Base-by-base conservation (phyloP, 2,113 vertebrate species). In the Actenoides lindsayi region DNA sequence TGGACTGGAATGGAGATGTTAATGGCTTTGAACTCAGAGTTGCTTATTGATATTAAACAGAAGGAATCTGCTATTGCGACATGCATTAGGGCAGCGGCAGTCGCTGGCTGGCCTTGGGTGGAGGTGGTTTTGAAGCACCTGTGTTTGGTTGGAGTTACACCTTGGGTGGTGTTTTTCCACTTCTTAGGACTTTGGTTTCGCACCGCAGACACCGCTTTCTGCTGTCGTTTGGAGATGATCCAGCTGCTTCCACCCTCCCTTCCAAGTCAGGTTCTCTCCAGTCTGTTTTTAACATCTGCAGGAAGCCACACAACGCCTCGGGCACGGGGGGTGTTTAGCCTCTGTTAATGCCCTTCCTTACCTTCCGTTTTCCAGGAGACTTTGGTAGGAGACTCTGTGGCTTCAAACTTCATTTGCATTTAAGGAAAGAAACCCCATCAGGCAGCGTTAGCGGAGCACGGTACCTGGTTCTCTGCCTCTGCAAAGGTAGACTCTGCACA, bases 41-140 rank as follows among this genome's bases (percentile, higher is more conserved):
- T 59, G 56, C 5, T 24, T 93, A 87, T 93, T 93, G 84, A 19
- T 83, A 93, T 79, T 89, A 79, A 94, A 96, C 16, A 54, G 31
- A 25, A 73, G 71, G 46, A 63, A 8, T 70, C 2, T 0, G 37
- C 42, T 74, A 1, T 35, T 17, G 20, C 31, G 53, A 0, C 6
- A 1, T 7, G 6, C 14, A 0, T 16, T 35, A 11, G 2, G 1
- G 51, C 70, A 93, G 63, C 78, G 62, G 79, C 12, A 19, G 50
- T 35, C 50, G 10, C 16, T 28, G 68, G 57, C 67, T 87, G 50
- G 16, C n/a, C 37, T 46, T 9, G 39, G 21, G 25, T 23, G 39
- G 28, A 83, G 65, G 48, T 46, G 37, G 48, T 56, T 82, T 79
- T 51, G 71, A 51, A 75, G 54, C 60, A 53, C 23, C 42, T 46